These are phyloP conservation scores for Scopus umbretta DNA, from an alignment of 2,113 vertebrate species.

Conservation along the genomic window DNA sequence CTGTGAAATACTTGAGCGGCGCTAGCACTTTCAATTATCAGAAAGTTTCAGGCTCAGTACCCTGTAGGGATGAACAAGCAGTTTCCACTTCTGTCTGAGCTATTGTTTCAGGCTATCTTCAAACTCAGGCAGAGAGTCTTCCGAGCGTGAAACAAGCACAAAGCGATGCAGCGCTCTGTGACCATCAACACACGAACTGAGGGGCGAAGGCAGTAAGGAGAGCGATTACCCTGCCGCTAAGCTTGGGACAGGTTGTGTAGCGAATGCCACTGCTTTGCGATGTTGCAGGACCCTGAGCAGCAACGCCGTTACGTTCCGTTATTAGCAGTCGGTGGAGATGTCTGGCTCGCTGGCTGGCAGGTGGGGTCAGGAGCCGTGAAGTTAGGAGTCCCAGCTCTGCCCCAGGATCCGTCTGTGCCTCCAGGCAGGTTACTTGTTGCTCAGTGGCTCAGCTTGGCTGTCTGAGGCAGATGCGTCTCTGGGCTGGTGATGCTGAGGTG, in stretches of 20 bases:
- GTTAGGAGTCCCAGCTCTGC: neutral
- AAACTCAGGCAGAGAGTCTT: conserved; percentile 2
- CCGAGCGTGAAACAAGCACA: neutral
- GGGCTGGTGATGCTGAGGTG: neutral
- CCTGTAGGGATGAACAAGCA: conserved; percentile 32
- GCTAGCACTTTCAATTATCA: conserved; percentile 42
- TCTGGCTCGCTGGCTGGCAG: neutral
- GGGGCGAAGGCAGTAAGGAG: neutral
- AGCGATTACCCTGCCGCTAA: neutral
- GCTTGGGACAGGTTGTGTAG: neutral
- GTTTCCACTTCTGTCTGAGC: conserved; percentile 23
- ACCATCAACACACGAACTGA: neutral
- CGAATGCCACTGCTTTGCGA: neutral
- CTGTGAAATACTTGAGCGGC: conserved; percentile 40
- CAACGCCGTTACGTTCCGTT: accelerated
- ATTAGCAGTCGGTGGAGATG: neutral
- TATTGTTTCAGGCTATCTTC: conserved; percentile 48
- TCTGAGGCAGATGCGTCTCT: neutral
- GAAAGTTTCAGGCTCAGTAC: conserved; percentile 51
- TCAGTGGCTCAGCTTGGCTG: neutral
- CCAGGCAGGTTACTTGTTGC: neutral
- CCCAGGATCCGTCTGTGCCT: accelerated
- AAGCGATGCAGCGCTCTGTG: neutral
- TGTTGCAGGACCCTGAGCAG: neutral
- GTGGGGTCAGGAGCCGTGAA: neutral